phyloP scores from a whole-genome alignment of 2,888 invertebrate genomes.

The Teinopalpus imperialis region DNA sequence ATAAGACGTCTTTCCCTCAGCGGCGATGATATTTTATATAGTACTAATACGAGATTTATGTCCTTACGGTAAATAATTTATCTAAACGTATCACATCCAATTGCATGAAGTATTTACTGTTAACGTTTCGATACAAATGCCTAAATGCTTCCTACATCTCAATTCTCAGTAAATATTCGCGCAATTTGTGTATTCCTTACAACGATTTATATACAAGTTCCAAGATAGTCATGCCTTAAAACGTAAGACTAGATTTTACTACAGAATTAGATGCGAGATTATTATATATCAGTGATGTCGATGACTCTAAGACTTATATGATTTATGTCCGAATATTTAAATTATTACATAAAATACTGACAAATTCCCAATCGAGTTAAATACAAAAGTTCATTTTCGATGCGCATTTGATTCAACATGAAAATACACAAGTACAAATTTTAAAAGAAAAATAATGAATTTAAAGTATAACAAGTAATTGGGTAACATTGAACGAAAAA shows the following conservation, averaged over 20 bases:
- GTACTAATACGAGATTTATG: slow-evolving; percentile 57
- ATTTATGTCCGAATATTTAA: slow-evolving; percentile 4
- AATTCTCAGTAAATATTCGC: slow-evolving; percentile 59
- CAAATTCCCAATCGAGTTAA: slow-evolving; percentile 8
- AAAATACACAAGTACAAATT: slow-evolving; percentile 14
- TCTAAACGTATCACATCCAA: slow-evolving; percentile 70
- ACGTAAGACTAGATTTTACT: slow-evolving; percentile 81
- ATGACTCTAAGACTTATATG: slow-evolving; percentile 14
- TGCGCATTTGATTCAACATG: slow-evolving; percentile 13
- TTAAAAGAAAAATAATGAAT: slow-evolving; percentile 7
- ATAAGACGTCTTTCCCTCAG: slow-evolving; percentile 58
- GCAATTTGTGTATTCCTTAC: slow-evolving; percentile 61
- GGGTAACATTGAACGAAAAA: slow-evolving; percentile 14
- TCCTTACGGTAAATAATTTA: slow-evolving; percentile 64
- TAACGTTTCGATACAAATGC: slow-evolving; percentile 39
- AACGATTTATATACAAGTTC: slow-evolving; percentile 71
- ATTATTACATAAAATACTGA: slow-evolving; percentile 22
- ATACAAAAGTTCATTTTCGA: slow-evolving; percentile 12
- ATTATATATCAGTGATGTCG: slow-evolving; percentile 47
- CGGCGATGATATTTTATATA: slow-evolving; percentile 45
- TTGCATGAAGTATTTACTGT: slow-evolving; percentile 65
- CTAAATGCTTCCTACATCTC: slow-evolving; percentile 32
- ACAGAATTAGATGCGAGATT: slow-evolving; percentile 66
- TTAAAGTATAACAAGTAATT: slow-evolving; percentile 13
- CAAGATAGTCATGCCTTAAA: slow-evolving; percentile 70